Percentiles rank a stretch among this genome's conserved stretches.
phyloP scores from a whole-genome alignment of 2,888 invertebrate species.

The Ligdia adustata region DNA sequence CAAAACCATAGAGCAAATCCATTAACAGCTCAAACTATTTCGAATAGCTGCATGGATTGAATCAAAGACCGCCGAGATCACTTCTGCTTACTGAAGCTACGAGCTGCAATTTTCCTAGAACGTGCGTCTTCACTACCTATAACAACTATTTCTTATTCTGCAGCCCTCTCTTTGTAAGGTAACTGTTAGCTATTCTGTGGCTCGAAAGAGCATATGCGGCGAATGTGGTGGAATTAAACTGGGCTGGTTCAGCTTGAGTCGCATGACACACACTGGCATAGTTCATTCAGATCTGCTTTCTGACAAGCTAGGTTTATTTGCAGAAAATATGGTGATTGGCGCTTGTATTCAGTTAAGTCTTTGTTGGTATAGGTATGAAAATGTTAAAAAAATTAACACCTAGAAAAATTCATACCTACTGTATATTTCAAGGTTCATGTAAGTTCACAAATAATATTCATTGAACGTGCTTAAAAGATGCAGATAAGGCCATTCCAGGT shows the following conservation, averaged over 20 bases:
- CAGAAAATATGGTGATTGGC: neutral
- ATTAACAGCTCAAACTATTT: neutral
- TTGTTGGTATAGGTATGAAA: too few relatives aligned
- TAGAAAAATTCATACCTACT: too few relatives aligned
- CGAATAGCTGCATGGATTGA: constrained; percentile 24
- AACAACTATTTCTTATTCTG: neutral
- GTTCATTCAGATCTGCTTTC: constrained; percentile 22
- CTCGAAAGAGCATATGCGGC: constrained; percentile 21
- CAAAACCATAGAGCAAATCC: neutral
- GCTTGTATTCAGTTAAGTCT: too few relatives aligned
- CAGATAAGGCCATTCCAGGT: too few relatives aligned
- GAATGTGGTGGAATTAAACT: constrained; percentile 37
- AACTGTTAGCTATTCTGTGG: neutral
- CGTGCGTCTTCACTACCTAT: neutral
- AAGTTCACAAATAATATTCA: too few relatives aligned
- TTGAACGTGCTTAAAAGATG: too few relatives aligned
- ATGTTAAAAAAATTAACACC: too few relatives aligned
- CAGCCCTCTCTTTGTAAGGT: too few relatives aligned
- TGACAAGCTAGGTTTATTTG: constrained; percentile 14
- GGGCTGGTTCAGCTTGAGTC: constrained; percentile 22
- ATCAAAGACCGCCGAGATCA: constrained; percentile 25
- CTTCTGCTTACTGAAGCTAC: constrained; percentile 41
- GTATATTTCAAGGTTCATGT: too few relatives aligned
- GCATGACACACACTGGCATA: constrained; percentile 29
- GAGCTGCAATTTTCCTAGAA: constrained; percentile 56